These are phyloP conservation scores for Bicyclus anynana DNA, from an alignment of 1,140 invertebrate genomes.

Conservation along the genomic window DNA sequence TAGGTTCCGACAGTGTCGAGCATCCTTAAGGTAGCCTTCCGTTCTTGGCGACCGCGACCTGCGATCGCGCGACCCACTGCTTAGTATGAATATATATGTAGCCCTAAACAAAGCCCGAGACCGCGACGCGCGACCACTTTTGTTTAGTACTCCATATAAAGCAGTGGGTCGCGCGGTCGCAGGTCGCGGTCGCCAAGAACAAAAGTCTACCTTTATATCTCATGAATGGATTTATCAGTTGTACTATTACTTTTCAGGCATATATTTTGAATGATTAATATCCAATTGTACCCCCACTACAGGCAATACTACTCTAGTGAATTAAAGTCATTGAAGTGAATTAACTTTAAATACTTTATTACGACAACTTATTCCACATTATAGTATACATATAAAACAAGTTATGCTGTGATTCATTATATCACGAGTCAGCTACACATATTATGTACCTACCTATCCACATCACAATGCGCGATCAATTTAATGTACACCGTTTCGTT, in stretches of 20 bases:
- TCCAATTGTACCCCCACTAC: constrained; percentile 1
- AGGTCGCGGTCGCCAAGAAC: too few relatives aligned
- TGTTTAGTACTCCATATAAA: too few relatives aligned
- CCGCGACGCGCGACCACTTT: too few relatives aligned
- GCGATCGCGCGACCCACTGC: too few relatives aligned
- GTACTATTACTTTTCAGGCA: too few relatives aligned
- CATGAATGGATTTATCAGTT: too few relatives aligned
- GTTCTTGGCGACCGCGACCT: too few relatives aligned
- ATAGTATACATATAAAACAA: constrained; percentile 76
- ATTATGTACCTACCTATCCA: constrained; percentile 66
- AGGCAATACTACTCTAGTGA: constrained; percentile 45
- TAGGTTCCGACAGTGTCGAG: constrained; percentile 26
- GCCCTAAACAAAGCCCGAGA: too few relatives aligned
- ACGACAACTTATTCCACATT: constrained; percentile 75
- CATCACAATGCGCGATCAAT: constrained; percentile 69
- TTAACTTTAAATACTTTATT: constrained; percentile 77
- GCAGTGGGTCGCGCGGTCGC: too few relatives aligned
- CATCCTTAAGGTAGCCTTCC: neutral
- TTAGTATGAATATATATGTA: too few relatives aligned
- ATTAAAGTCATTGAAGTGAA: constrained; percentile 69
- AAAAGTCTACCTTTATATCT: neutral
- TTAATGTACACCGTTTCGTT: constrained; percentile 48
- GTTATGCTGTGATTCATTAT: constrained; percentile 72
- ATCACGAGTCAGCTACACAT: constrained; percentile 68
- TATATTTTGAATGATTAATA: too few relatives aligned